Evolutionary conservation across 2,113 vertebrate species (phyloP).

Genomic region (Pachycephala philippinensis): DNA sequence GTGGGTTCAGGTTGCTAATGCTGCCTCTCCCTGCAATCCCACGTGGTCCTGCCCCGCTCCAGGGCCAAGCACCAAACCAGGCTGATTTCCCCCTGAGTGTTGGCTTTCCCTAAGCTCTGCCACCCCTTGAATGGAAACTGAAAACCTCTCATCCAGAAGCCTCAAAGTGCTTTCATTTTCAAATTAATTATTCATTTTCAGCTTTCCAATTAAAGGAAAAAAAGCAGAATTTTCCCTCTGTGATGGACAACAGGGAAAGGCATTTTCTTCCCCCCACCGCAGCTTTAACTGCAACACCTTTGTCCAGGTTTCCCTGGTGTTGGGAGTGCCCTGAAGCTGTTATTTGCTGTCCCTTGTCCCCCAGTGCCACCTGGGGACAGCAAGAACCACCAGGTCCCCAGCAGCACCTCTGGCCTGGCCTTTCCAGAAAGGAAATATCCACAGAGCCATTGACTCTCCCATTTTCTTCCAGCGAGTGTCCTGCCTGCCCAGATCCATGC

Average conservation of each 20-base stretch:
- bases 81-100: background rate
- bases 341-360: background rate
- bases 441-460: background rate
- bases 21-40: background rate
- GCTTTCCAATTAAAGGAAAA: background rate
- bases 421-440: background rate
- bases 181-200: background rate
- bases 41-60: fast-evolving
- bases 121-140: background rate
- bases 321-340: background rate
- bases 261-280: fast-evolving
- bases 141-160: background rate
- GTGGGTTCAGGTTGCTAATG: background rate
- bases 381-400: background rate
- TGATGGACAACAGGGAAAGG: background rate
- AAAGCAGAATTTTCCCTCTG: background rate
- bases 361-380: background rate
- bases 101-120: background rate
- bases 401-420: background rate
- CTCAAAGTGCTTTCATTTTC: background rate
- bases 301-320: fast-evolving
- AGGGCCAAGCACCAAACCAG: background rate
- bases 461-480: background rate
- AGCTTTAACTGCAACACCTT: fast-evolving
- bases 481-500: fast-evolving